These are phyloP conservation scores for Bubo scandiacus DNA, from an alignment of 2,113 vertebrate genomes.

Conservation along the genomic window DNA sequence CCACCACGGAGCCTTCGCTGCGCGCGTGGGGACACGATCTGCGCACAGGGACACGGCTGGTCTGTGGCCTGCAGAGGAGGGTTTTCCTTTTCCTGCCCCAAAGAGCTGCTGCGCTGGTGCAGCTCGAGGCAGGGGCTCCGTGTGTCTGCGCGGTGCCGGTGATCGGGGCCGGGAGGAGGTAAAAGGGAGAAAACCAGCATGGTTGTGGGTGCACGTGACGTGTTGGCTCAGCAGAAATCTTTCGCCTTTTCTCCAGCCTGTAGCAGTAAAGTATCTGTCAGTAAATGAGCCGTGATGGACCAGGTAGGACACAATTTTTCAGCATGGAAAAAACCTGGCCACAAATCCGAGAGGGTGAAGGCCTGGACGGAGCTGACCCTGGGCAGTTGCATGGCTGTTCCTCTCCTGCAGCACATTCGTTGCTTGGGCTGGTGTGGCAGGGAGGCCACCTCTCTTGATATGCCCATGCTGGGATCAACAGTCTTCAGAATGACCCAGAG, in stretches of 20 bases:
- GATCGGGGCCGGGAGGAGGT: accelerated
- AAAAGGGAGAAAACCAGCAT: not conserved
- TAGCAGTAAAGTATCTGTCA: not conserved
- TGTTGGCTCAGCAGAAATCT: not conserved
- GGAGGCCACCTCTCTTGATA: not conserved
- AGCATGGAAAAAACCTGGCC: not conserved
- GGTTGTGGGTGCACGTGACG: too few relatives aligned
- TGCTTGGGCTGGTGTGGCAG: not conserved
- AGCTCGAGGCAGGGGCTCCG: accelerated
- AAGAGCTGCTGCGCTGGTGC: not conserved
- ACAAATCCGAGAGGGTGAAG: not conserved
- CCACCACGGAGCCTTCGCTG: not conserved
- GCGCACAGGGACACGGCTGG: accelerated
- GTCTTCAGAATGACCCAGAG: not conserved
- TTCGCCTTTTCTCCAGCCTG: not conserved
- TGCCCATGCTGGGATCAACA: too few relatives aligned
- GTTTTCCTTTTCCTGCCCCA: not conserved
- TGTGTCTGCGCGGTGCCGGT: accelerated
- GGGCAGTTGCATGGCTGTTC: not conserved
- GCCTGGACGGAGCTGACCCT: not conserved
- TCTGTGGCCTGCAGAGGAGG: too few relatives aligned
- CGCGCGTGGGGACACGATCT: too few relatives aligned
- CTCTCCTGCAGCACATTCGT: not conserved
- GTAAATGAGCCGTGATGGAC: not conserved
- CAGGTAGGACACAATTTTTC: not conserved